Conservation (phyloP, 2,113 vertebrate species). For the Odobenus rosmarus region DNA sequence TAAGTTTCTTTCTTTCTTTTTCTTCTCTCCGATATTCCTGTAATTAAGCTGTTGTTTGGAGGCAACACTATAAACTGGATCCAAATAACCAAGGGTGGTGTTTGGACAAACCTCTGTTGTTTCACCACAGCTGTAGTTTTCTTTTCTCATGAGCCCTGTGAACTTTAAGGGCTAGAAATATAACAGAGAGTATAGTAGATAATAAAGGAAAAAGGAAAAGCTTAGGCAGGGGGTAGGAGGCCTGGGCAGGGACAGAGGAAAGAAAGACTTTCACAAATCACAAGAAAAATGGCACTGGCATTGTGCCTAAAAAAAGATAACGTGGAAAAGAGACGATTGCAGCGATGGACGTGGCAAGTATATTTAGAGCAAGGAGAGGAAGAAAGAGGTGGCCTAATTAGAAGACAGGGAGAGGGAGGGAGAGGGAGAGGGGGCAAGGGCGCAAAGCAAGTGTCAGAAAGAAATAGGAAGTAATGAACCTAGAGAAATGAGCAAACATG, state of each 20-base stretch:
- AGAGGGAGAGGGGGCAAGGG: neutral
- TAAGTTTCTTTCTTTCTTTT: neutral
- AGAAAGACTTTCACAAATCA: slow-evolving; percentile 87
- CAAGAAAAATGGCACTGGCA: slow-evolving; percentile 82
- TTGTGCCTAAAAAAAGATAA: slow-evolving; percentile 86
- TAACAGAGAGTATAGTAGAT: slow-evolving; percentile 83
- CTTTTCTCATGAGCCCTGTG: slow-evolving; percentile 82
- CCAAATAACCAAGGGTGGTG: slow-evolving; percentile 72
- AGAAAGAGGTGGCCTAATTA: slow-evolving; percentile 85
- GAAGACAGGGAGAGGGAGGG: slow-evolving; percentile 73
- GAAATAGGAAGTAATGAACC: slow-evolving; percentile 68
- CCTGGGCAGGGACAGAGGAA: slow-evolving; percentile 87
- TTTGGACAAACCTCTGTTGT: slow-evolving; percentile 85
- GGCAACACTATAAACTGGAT: slow-evolving; percentile 64
- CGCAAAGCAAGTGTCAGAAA: slow-evolving; percentile 76
- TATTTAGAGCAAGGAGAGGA: slow-evolving; percentile 83
- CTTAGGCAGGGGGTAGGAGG: slow-evolving; percentile 87
- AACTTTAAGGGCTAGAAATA: slow-evolving; percentile 87
- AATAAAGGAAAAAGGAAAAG: slow-evolving; percentile 87
- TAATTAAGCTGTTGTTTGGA: slow-evolving; percentile 68
- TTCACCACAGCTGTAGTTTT: slow-evolving; percentile 82
- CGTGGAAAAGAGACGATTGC: slow-evolving; percentile 80
- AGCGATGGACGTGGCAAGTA: slow-evolving; percentile 79
- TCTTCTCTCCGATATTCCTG: neutral
- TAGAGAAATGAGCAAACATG: slow-evolving; percentile 78